phyloP scores from a whole-genome alignment of 1,140 invertebrate genomes.

The Drosophila yakuba region DNA sequence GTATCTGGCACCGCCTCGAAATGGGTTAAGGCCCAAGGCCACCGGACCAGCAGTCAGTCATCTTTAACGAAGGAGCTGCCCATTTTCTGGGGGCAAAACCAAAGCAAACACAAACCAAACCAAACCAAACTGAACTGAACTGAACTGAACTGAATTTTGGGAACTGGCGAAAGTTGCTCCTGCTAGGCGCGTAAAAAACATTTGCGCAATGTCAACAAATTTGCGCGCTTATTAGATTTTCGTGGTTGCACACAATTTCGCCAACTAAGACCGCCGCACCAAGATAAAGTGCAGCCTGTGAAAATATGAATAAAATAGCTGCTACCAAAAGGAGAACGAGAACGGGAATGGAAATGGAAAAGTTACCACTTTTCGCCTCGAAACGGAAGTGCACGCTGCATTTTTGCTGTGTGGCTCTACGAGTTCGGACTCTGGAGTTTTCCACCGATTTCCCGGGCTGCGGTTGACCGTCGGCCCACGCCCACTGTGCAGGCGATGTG shows the following conservation, averaged over 20 bases:
- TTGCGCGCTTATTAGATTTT: conserved; percentile 83
- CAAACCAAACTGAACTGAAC: neutral
- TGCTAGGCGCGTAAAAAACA: conserved; percentile 75
- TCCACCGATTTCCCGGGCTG: conserved; percentile 27
- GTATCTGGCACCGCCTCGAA: conserved; percentile 28
- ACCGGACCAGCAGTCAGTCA: conserved; percentile 19
- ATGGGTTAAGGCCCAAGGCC: conserved; percentile 51
- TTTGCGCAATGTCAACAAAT: conserved; percentile 83
- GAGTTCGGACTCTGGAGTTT: conserved; percentile 4
- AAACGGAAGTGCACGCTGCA: conserved; percentile 70
- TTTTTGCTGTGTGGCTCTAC: conserved; percentile 32
- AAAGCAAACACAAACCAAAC: too few species aligned
- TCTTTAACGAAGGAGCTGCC: conserved; percentile 36
- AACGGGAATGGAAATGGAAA: too few species aligned
- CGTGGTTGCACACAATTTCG: conserved; percentile 83
- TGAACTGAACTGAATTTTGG: neutral
- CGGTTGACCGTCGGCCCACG: conserved; percentile 43
- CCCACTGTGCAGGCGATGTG: neutral
- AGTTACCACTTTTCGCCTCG: conserved; percentile 41
- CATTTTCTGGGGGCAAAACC: neutral
- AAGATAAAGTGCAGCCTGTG: conserved; percentile 76
- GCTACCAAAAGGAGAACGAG: conserved; percentile 11
- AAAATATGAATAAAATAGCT: conserved; percentile 80
- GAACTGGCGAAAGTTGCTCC: conserved; percentile 42
- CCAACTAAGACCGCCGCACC: conserved; percentile 78